These are phyloP conservation scores for Scelioninae gen. 2 DNA, from an alignment of 2,888 invertebrate genomes.

Conservation along the genomic window DNA sequence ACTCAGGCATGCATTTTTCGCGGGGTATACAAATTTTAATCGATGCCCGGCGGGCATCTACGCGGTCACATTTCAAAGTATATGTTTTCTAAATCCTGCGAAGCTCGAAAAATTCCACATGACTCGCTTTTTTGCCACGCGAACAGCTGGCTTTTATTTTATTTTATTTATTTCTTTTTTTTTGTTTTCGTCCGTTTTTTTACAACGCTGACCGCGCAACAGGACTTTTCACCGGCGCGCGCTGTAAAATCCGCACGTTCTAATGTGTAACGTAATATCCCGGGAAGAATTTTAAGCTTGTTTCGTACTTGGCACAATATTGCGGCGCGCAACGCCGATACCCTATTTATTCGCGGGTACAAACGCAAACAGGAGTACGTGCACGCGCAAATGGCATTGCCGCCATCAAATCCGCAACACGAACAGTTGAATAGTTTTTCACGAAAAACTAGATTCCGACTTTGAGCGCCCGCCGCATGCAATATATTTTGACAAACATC, in stretches of 20 bases:
- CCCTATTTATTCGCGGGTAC: conserved; percentile 47
- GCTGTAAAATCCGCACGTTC: conserved; percentile 33
- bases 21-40: conserved; percentile 13
- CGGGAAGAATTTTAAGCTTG: conserved; percentile 47
- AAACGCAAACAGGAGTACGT: conserved; percentile 18
- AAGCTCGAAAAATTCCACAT: conserved; percentile 41
- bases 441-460: conserved; percentile 44
- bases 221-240: conserved; percentile 29
- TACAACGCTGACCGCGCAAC: conserved; percentile 34
- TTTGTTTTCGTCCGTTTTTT: no score
- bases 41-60: conserved; percentile 7
- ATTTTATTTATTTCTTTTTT: conserved; percentile 7
- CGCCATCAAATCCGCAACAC: conserved; percentile 46
- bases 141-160: background rate
- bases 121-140: conserved; percentile 23
- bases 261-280: conserved; percentile 51
- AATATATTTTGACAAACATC: conserved; percentile 44
- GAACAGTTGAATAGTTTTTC: conserved; percentile 52
- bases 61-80: conserved; percentile 11
- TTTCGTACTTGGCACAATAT: conserved; percentile 51
- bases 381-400: conserved; percentile 34
- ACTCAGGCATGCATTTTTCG: conserved; percentile 20
- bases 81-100: conserved; percentile 36
- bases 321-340: conserved; percentile 38
- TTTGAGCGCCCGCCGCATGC: conserved; percentile 38